Evolutionary conservation across 1,140 invertebrate genomes (phyloP), one percentile per base, ranked within the genome.

Genomic region (Magallana ariakensis): DNA sequence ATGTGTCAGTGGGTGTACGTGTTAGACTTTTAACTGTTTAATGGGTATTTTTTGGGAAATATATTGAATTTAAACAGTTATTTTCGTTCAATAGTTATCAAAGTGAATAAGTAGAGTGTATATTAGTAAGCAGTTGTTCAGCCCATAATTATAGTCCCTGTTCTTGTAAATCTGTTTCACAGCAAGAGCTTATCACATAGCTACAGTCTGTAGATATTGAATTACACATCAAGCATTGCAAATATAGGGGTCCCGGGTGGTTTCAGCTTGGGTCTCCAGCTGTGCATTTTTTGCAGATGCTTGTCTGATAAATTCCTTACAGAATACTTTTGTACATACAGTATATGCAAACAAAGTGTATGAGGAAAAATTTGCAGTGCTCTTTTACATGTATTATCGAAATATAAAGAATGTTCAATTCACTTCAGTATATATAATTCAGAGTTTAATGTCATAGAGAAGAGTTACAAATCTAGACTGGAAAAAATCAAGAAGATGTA

Each of bases 1-100:
- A n/a, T 60, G n/a, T 60, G n/a, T 66, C 13, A n/a, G 57, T 60
- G 11, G 13, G 57, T 60, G 54, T 87, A 75, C 80, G 1, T 58
- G 57, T 13, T 58, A 58, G 10, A 58, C 10, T 58, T 10, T 58
- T 13, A 16, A 16, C 16, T 60, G 57, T 60, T 13, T 15, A 9
- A 11, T n/a, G 11, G 10, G 2, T 16, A 60, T 70, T 57, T 19
- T 86, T 83, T 80, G 46, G 56, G 60, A 57, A 53, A 62, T 58
- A 58, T 13, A 58, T 58, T 62, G 16, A 8, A n/a, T 15, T 62
- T 19, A 62, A 8, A 19, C 19, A n/a, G 58, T n/a, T 62, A 62
- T 62, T 62, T n/a, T n/a, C 5, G 13, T n/a, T 7, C 16, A 16
- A 15, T 62, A 15, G n/a, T 16, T 16, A 62, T 19, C 16, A 62